phyloP scores from a whole-genome alignment of 2,113 vertebrate species.

The Peucedramus taeniatus region DNA sequence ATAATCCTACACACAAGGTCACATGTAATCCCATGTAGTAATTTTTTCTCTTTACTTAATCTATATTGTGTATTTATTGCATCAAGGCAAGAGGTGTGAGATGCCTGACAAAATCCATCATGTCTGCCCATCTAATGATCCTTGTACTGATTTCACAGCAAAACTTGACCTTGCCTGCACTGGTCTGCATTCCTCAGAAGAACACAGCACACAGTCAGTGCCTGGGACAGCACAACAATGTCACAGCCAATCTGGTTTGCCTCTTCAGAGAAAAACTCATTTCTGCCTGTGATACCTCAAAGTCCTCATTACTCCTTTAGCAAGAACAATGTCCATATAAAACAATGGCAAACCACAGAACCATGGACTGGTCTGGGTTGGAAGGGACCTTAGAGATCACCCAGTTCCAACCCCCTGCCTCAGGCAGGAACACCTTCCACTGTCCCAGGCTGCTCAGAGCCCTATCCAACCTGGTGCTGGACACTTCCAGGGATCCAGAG shows the following conservation, averaged over 20 bases:
- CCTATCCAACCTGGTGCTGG: background rate
- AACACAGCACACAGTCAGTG: background rate
- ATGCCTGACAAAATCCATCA: background rate
- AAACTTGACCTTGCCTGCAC: background rate
- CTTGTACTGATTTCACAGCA: background rate
- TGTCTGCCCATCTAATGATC: background rate
- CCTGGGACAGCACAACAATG: background rate
- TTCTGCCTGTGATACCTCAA: background rate
- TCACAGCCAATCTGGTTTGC: background rate
- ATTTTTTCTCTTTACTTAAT: background rate
- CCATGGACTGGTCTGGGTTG: background rate
- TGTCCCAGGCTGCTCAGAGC: background rate
- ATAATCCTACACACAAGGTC: background rate
- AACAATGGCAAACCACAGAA: background rate
- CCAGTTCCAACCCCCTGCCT: background rate
- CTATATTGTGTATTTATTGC: background rate
- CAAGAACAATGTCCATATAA: background rate
- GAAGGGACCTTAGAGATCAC: background rate
- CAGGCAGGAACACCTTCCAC: background rate
- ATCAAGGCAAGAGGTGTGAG: background rate
- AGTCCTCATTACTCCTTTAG: background rate
- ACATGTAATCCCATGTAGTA: background rate
- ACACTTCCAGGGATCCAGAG: background rate
- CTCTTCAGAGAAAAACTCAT: background rate
- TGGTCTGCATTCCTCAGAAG: background rate